Conservation (phyloP, 1,140 invertebrate genomes). For the Probaryconus sp. region DNA sequence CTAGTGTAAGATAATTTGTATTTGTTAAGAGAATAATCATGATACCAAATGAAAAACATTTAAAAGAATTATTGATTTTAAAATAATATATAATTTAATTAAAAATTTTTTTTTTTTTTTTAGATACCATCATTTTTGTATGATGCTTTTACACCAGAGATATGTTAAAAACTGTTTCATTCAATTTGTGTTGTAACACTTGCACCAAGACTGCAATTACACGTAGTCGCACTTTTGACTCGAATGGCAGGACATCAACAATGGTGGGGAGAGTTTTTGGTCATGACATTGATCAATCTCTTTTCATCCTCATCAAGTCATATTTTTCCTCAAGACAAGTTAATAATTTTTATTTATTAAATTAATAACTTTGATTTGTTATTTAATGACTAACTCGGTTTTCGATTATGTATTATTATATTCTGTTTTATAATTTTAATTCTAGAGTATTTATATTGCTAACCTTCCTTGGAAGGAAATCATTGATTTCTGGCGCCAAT, state of each 20-base stretch:
- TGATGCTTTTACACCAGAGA: constrained; percentile 80
- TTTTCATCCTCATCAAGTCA: constrained; percentile 88
- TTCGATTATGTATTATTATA: too few species aligned
- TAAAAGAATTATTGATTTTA: too few species aligned
- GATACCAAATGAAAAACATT: too few species aligned
- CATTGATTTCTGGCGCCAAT: constrained; percentile 81
- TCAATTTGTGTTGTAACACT: constrained; percentile 80
- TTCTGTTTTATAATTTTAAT: too few species aligned
- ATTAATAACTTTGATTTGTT: too few species aligned
- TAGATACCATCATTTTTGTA: constrained; percentile 79
- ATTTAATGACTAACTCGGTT: too few species aligned
- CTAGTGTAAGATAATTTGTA: constrained; percentile 68
- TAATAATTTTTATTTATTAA: constrained; percentile 29
- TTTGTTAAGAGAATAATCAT: too few species aligned
- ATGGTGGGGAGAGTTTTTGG: constrained; percentile 94
- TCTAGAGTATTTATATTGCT: constrained; percentile 90
- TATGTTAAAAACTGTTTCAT: constrained; percentile 85
- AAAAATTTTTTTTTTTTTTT: too few species aligned
- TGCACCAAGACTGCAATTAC: constrained; percentile 83
- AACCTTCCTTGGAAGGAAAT: constrained; percentile 91
- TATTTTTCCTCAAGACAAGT: constrained; percentile 92
- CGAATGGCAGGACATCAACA: constrained; percentile 86
- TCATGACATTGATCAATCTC: constrained; percentile 86
- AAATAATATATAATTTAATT: too few species aligned
- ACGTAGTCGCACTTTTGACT: constrained; percentile 86